Conservation (phyloP, 2,797 vertebrate genomes). For the Scolopax bukidnonensis region DNA sequence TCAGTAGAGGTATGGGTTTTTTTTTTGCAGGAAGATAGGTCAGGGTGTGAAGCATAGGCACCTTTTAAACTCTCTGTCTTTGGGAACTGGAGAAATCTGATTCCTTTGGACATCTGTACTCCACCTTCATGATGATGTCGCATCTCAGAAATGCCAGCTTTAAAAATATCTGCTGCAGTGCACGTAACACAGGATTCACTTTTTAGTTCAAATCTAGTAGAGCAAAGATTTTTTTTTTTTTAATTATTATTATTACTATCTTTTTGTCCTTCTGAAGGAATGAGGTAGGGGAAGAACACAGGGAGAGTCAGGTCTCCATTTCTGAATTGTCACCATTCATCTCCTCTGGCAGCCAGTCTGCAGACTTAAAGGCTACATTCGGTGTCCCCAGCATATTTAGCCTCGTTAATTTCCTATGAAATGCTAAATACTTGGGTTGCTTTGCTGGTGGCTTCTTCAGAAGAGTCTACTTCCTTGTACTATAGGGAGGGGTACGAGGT, state of each 20-base stretch:
- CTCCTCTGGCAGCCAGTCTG: neutral
- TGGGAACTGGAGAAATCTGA: neutral
- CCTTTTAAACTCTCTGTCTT: neutral
- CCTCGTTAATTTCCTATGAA: neutral
- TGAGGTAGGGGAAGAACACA: neutral
- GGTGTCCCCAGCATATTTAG: neutral
- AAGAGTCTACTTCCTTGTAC: neutral
- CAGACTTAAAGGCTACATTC: neutral
- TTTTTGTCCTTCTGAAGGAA: neutral
- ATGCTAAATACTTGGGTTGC: neutral
- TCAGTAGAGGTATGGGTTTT: neutral
- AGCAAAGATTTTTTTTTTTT: neutral
- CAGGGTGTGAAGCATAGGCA: neutral
- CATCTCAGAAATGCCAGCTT: constrained; percentile 43
- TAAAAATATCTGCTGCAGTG: neutral
- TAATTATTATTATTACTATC: neutral
- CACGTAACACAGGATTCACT: neutral
- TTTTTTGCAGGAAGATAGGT: neutral
- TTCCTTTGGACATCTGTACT: constrained; percentile 13
- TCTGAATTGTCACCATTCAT: neutral
- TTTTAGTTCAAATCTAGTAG: neutral
- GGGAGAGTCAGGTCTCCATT: neutral
- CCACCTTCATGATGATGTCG: constrained; percentile 17
- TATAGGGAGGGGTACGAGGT: neutral
- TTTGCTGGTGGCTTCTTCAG: neutral